These are phyloP conservation scores for Abscondita cerata DNA, from an alignment of 2,888 invertebrate genomes.

Conservation along the genomic window DNA sequence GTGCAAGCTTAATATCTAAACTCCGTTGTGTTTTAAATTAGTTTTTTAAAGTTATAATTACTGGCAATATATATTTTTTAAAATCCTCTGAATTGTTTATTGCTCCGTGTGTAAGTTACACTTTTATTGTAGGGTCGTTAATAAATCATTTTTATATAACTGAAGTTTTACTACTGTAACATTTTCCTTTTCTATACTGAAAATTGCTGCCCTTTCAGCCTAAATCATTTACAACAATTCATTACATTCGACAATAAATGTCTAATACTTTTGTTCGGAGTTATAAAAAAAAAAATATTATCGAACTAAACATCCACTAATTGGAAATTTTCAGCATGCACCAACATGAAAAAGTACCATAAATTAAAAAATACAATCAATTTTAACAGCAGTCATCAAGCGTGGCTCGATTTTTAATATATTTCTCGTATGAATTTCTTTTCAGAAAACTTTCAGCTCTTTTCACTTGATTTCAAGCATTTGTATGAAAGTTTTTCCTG, in stretches of 20 bases:
- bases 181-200: background rate
- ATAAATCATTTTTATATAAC: no score
- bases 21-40: no score
- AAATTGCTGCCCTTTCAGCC: background rate
- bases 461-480: background rate
- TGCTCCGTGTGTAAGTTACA: no score
- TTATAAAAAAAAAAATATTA: conserved; percentile 9
- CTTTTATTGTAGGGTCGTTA: no score
- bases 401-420: conserved; percentile 4
- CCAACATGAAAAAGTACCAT: conserved; percentile 4
- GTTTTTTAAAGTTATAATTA: no score
- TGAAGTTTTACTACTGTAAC: background rate
- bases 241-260: conserved; percentile 12
- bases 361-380: conserved; percentile 13
- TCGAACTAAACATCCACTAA: conserved; percentile 8
- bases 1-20: no score
- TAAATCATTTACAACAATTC: conserved; percentile 7
- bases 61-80: no score
- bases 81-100: no score
- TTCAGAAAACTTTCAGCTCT: background rate
- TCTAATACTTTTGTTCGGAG: conserved; percentile 8
- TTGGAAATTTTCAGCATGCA: conserved; percentile 9
- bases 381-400: background rate
- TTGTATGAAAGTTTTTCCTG: conserved; percentile 6
- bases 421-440: background rate